These are phyloP conservation scores for Tenebrio molitor DNA, from an alignment of 1,140 invertebrate species.

Conservation along the genomic window DNA sequence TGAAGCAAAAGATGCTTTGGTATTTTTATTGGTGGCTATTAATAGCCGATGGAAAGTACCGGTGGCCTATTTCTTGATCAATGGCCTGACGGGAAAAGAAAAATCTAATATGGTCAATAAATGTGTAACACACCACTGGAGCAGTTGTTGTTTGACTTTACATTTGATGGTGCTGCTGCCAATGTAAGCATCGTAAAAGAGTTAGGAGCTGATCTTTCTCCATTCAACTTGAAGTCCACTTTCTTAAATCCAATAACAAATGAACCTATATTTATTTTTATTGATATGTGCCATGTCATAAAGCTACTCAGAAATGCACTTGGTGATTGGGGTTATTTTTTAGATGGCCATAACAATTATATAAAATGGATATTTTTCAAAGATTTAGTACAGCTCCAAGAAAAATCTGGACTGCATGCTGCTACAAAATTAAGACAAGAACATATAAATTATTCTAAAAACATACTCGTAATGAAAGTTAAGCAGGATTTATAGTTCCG, in stretches of 20 bases:
- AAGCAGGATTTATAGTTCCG: too few relatives aligned
- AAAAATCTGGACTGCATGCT: slow-evolving; percentile 56
- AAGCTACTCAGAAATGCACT: slow-evolving; percentile 60
- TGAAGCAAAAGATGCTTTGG: too few relatives aligned
- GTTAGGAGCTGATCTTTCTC: not conserved
- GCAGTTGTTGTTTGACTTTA: not conserved
- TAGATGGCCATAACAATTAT: slow-evolving; percentile 48
- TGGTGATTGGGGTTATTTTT: slow-evolving; percentile 52
- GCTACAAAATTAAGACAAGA: slow-evolving; percentile 57
- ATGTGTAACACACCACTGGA: not conserved
- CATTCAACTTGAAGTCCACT: not conserved
- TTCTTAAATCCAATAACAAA: slow-evolving; percentile 1
- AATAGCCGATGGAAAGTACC: too few relatives aligned
- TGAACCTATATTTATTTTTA: slow-evolving; percentile 44
- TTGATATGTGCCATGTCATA: slow-evolving; percentile 57
- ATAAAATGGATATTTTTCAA: slow-evolving; percentile 19
- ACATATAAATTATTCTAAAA: slow-evolving; percentile 59
- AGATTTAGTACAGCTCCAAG: slow-evolving; percentile 57
- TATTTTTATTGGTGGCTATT: too few relatives aligned
- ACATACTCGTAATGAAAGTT: slow-evolving; percentile 64
- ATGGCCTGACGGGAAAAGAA: slow-evolving; percentile 7
- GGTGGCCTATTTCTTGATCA: too few relatives aligned
- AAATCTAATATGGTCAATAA: slow-evolving; percentile 23
- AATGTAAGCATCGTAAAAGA: not conserved
- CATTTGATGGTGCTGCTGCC: slow-evolving; percentile 18